Evolutionary conservation across 2,888 invertebrate species (phyloP).

Genomic region (Pristionchus exspectatus): DNA sequence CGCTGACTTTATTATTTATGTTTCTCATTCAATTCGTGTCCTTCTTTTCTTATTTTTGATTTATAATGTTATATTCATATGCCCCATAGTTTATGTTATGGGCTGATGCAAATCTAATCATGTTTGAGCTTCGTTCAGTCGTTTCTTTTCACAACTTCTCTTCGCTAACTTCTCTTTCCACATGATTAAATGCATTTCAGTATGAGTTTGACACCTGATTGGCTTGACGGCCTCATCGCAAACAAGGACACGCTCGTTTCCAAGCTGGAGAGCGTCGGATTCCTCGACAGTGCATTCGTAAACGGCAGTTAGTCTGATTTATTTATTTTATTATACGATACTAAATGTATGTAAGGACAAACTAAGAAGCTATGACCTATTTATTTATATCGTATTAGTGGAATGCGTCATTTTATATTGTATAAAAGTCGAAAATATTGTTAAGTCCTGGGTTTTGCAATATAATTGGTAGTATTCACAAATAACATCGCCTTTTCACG

Average conservation of each 20-base stretch:
- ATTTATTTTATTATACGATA: neutral
- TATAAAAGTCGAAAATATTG: too few relatives aligned
- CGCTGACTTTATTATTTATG: neutral
- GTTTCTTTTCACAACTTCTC: neutral
- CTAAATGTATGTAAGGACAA: too few relatives aligned
- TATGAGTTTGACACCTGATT: conserved; percentile 5
- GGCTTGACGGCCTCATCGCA: conserved; percentile 8
- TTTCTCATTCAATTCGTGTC: neutral
- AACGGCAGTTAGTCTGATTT: neutral
- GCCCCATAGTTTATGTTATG: neutral
- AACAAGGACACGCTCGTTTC: conserved; percentile 46
- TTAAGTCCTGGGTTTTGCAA: too few relatives aligned
- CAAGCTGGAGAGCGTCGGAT: conserved; percentile 39
- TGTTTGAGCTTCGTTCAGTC: neutral
- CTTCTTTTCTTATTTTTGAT: neutral
- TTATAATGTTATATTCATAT: neutral
- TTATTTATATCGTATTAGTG: too few relatives aligned
- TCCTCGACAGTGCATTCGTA: conserved; percentile 18
- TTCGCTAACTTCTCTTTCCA: neutral
- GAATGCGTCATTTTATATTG: too few relatives aligned
- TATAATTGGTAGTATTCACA: too few relatives aligned
- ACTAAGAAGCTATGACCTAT: too few relatives aligned
- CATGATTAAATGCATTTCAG: neutral
- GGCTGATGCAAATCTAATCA: neutral
- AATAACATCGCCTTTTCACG: too few relatives aligned